These are phyloP conservation scores for Heterodera schachtii DNA, from an alignment of 1,140 invertebrate genomes.

Conservation along the genomic window DNA sequence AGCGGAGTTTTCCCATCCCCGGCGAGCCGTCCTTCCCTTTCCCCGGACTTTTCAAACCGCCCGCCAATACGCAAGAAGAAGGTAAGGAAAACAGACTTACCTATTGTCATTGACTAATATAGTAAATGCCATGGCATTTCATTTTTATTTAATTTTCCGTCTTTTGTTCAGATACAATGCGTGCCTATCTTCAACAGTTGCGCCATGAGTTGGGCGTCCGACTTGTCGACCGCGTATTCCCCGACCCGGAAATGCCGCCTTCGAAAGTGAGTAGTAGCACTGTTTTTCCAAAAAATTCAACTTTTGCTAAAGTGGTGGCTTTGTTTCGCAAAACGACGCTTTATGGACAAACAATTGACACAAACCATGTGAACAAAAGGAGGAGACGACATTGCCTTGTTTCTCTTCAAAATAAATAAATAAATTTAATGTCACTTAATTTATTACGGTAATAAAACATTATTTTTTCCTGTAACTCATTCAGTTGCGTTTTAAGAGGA, in stretches of 20 bases:
- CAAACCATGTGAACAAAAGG: constrained; percentile 34
- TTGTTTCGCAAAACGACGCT: constrained; percentile 97
- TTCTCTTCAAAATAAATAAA: no score
- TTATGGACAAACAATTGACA: constrained; percentile 94
- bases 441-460: no score
- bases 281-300: not conserved
- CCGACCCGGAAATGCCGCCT: constrained; percentile 87
- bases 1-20: constrained; percentile 77
- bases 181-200: constrained; percentile 88
- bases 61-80: constrained; percentile 76
- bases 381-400: not conserved
- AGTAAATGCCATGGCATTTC: constrained; percentile 7
- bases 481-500: no score
- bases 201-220: constrained; percentile 89
- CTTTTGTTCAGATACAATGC: constrained; percentile 79
- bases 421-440: no score
- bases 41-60: constrained; percentile 92
- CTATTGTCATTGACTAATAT: no score
- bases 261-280: constrained; percentile 73
- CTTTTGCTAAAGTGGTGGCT: constrained; percentile 83
- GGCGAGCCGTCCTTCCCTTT: constrained; percentile 94
- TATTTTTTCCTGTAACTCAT: no score
- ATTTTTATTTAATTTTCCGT: constrained; percentile 4
- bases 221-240: constrained; percentile 88
- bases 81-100: constrained; percentile 68